phyloP scores from a whole-genome alignment of 1,140 invertebrate species.

The Doryteuthis pealeii region DNA sequence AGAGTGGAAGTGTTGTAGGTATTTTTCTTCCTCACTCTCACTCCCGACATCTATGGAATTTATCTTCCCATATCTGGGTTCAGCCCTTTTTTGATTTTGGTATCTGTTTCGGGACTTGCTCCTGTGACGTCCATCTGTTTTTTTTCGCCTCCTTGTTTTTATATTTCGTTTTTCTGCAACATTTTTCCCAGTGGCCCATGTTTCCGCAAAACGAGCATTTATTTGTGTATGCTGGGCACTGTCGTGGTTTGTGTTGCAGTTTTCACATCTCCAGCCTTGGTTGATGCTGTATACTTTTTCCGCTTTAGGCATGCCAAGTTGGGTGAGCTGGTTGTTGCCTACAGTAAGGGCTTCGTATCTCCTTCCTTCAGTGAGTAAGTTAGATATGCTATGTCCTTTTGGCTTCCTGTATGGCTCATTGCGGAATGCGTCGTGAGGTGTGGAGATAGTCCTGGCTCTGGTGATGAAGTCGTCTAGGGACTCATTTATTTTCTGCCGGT shows the following conservation, averaged over 20 bases:
- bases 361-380: conserved; percentile 9
- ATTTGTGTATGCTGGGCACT: conserved; percentile 16
- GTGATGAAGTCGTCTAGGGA: conserved; percentile 17
- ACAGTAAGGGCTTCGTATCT: conserved; percentile 13
- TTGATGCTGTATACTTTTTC: not conserved
- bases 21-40: not conserved
- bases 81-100: too few relatives aligned
- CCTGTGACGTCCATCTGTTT: too few relatives aligned
- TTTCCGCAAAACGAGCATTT: conserved; percentile 14
- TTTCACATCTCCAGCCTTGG: conserved; percentile 9
- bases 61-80: too few relatives aligned
- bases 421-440: conserved; percentile 16
- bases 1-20: not conserved
- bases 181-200: conserved; percentile 14
- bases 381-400: conserved; percentile 2
- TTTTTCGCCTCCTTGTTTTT: not conserved
- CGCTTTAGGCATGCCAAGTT: not conserved
- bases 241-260: not conserved
- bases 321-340: conserved; percentile 5
- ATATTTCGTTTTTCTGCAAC: not conserved
- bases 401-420: conserved; percentile 11
- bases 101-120: too few relatives aligned
- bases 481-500: conserved; percentile 15
- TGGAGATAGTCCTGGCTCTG: conserved; percentile 5
- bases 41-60: not conserved